A percentile compares a stretch with the other conserved stretches of the same genome.
phyloP scores from a whole-genome alignment of 2,797 vertebrate genomes.

The Notolepis coatsorum region DNA sequence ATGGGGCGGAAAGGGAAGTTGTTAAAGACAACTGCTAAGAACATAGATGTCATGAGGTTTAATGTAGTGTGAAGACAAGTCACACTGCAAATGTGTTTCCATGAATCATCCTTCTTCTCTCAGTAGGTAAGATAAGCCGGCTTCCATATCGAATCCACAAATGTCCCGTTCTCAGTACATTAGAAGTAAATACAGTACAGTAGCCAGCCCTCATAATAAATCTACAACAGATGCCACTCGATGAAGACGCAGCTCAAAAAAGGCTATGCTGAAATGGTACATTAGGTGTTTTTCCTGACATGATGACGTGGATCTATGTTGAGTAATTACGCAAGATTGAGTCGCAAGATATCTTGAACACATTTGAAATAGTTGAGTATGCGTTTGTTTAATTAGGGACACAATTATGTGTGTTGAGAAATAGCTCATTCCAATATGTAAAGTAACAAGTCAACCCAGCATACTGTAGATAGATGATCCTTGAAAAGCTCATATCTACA shows the following conservation, averaged over 20 bases:
- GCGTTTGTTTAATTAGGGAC: no score
- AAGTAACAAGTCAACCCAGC: no score
- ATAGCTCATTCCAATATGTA: no score
- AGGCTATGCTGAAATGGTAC: not conserved
- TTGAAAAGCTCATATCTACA: not conserved
- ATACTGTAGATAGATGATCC: no score
- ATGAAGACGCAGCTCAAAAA: no score
- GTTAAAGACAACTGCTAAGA: constrained; percentile 15
- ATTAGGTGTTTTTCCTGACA: not conserved
- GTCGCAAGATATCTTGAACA: not conserved
- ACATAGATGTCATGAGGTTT: not conserved
- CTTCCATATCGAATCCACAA: constrained; percentile 10
- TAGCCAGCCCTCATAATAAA: not conserved
- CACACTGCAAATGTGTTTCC: constrained; percentile 2
- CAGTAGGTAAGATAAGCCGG: not conserved
- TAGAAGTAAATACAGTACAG: no score
- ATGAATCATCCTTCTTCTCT: constrained; percentile 6
- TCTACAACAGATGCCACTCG: no score
- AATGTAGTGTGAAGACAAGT: constrained; percentile 19
- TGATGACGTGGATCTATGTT: not conserved
- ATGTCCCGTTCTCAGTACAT: no score
- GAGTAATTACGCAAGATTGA: no score
- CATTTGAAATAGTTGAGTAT: not conserved
- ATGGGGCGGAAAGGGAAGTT: constrained; percentile 8
- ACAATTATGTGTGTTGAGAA: no score